Evolutionary conservation across 1,140 invertebrate species (phyloP).

Genomic region (Orius laevigatus): DNA sequence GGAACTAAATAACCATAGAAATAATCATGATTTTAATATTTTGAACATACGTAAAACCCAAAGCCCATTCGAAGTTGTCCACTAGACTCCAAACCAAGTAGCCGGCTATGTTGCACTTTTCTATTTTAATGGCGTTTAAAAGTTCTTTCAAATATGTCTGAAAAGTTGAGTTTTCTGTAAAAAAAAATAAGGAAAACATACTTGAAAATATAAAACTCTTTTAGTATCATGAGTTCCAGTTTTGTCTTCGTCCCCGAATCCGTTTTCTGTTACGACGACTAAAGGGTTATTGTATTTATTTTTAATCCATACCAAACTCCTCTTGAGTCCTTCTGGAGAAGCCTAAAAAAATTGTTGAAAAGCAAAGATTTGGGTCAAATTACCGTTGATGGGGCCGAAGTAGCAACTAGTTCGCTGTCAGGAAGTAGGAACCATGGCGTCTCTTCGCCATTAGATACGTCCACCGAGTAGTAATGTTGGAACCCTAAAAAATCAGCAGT

Average conservation of each 20-base stretch:
- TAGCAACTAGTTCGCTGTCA: too few relatives aligned
- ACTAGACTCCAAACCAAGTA: constrained; percentile 39
- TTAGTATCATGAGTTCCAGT: constrained; percentile 32
- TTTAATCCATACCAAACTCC: constrained; percentile 43
- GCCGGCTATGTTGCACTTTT: constrained; percentile 32
- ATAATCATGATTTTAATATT: not conserved
- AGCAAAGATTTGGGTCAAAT: too few relatives aligned
- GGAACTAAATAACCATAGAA: constrained; percentile 30
- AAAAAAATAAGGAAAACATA: constrained; percentile 2
- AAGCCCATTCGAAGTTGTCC: constrained; percentile 43
- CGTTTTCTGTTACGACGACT: constrained; percentile 57
- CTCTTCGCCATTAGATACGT: constrained; percentile 19
- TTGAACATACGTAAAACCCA: constrained; percentile 26
- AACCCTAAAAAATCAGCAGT: constrained; percentile 43
- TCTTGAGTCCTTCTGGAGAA: constrained; percentile 48
- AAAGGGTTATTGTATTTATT: constrained; percentile 39
- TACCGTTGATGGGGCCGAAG: too few relatives aligned
- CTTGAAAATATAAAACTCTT: constrained; percentile 31
- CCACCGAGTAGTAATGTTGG: constrained; percentile 35
- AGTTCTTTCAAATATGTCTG: constrained; percentile 2
- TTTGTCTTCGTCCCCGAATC: constrained; percentile 32
- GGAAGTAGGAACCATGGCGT: constrained; percentile 30
- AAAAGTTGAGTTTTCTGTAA: not conserved
- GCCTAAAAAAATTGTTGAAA: constrained; percentile 23
- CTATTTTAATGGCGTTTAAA: constrained; percentile 29